Evolutionary conservation across 2,888 invertebrate genomes (phyloP), one percentile per base, ranked within the genome.

Genomic region (Euplagia quadripunctaria): DNA sequence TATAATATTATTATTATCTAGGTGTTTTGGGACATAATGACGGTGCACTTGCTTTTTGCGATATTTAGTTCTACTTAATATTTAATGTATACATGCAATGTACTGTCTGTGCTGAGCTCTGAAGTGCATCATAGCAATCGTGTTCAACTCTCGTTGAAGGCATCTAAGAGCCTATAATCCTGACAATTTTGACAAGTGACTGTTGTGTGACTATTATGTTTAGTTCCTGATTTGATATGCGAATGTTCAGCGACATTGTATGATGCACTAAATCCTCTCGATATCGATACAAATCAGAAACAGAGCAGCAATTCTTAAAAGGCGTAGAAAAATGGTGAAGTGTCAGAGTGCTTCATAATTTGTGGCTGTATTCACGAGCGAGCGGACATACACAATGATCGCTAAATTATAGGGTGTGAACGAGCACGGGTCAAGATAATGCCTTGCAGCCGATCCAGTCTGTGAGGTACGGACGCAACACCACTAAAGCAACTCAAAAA

Each of bases 401-500:
- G 90, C 94, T 95, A 95, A 92, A 88, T 86, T 90, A 91, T 91
- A 93, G 90, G 92, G 90, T 92, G 94, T 94, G 93, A 94, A 93
- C 94, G 95, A 95, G 96, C 95, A 94, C 93, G 93, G 94, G 93
- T 91, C 94, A 93, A 93, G 92, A 94, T 88, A 91, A 94, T 93
- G 95, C 94, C 90, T 95, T 94, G 94, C 94, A 94, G 91, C 95
- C 94, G 95, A 94, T 93, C 94, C 96, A 94, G 95, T 95, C 95
- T 92, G 95, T 95, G 94, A 94, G 94, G 93, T 95, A 95, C 94
- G 95, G 95, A 95, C 95, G 94, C 94, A 95, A 95, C 94, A 95
- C 93, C 94, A 96, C 96, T 96, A 96, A 96, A 96, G 96, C 96
- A 96, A 95, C 94, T 96, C 95, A 96, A 95, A 95, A 89, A 42